A percentile compares a stretch with the other conserved stretches of the same genome.
These are phyloP conservation scores for Drosophila navojoa DNA, from an alignment of 1,140 invertebrate genomes.

Conservation along the genomic window DNA sequence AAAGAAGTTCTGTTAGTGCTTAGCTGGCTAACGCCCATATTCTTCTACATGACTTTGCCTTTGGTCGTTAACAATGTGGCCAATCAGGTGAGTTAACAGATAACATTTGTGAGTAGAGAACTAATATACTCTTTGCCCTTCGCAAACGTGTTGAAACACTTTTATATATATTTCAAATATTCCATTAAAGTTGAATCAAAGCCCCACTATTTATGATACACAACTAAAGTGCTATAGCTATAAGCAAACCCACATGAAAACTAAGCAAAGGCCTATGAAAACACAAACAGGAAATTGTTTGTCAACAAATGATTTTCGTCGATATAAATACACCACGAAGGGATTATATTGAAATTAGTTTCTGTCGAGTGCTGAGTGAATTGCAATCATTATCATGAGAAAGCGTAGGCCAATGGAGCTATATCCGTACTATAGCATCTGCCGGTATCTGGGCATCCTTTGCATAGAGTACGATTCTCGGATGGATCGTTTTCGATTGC, in stretches of 20 bases:
- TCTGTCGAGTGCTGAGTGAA: neutral
- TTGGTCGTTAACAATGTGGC: slow-evolving; percentile 40
- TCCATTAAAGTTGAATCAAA: neutral
- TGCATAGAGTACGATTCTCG: slow-evolving; percentile 60
- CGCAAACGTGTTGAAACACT: too few relatives aligned
- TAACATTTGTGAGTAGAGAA: too few relatives aligned
- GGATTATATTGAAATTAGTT: slow-evolving; percentile 9
- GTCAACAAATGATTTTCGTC: too few relatives aligned
- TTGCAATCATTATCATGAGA: slow-evolving; percentile 26
- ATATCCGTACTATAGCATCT: slow-evolving; percentile 54
- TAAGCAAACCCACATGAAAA: neutral
- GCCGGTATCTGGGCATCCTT: slow-evolving; percentile 66
- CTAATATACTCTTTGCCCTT: too few relatives aligned
- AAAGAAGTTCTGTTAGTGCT: too few relatives aligned
- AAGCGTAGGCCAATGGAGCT: slow-evolving; percentile 43
- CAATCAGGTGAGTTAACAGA: slow-evolving; percentile 50
- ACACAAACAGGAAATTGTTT: slow-evolving; percentile 24
- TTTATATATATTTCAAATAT: neutral
- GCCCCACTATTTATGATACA: neutral
- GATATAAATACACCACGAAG: slow-evolving; percentile 2
- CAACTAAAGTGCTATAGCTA: neutral
- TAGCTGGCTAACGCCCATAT: slow-evolving; percentile 45
- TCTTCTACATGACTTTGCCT: slow-evolving; percentile 49
- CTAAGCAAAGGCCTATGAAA: slow-evolving; percentile 11
- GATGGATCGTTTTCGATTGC: slow-evolving; percentile 34